Evolutionary conservation across 1,140 invertebrate genomes (phyloP), one percentile per base, ranked within the genome.

Genomic region (Ips nitidus): DNA sequence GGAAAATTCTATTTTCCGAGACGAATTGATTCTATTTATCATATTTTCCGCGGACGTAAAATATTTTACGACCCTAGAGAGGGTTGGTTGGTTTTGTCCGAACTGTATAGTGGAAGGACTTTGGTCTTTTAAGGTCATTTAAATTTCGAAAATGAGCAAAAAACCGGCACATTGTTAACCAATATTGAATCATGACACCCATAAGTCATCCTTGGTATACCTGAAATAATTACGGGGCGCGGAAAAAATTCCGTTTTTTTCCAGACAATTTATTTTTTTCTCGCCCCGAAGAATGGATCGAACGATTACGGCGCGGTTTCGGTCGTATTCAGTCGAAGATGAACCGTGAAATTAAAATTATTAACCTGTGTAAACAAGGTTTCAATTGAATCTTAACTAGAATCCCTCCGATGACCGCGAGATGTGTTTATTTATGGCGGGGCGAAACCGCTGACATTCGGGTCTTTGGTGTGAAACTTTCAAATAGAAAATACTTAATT

Each of bases 1-100:
- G 58, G 47, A 52, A 68, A 60, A 59, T 68, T 59, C 57, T 59
- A 59, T 68, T 68, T 61, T 59, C 66, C 66, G 38, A 61, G 66
- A 68, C 66, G 66, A 68, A 68, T 68, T 68, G 66, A 68, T 68
- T 68, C 56, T 68, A 68, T 68, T 61, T 68, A 61, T 68, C 66
- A 68, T 68, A 68, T 61, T 68, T 61, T 68, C 22, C 53, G 39
- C 66, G 47, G 22, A n/a, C 39, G 43, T 68, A 68, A 58, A 36
- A 66, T 52, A 68, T 68, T 68, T 60, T 68, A 68, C 40, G 65
- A 66, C 45, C 42, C 56, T 4, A 3, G 36, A 3, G 8, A 38
- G 55, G 53, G 6, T 42, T 22, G 22, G 22, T 22, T 22, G 22
- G 38, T 59, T 47, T 66, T 66, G 58, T 66, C 65, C 22, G 22